Percentiles rank a stretch among this genome's conserved stretches.
Evolutionary conservation across 2,797 vertebrate genomes (phyloP).

Genomic region (Siniperca obscura): DNA sequence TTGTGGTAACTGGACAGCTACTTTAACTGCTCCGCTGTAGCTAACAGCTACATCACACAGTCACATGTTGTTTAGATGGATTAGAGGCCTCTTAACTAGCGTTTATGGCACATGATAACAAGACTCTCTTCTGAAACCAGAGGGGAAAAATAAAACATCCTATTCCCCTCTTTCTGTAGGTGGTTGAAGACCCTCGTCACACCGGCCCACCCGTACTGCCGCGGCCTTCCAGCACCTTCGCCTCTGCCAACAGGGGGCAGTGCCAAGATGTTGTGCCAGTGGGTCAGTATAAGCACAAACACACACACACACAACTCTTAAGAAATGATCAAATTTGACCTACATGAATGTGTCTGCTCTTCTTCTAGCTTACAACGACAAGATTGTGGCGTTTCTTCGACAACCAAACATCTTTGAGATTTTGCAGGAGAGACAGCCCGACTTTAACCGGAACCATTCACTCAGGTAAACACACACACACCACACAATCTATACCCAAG

Average conservation of each 20-base stretch:
- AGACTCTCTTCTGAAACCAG: not conserved
- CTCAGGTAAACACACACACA: conserved; percentile 81
- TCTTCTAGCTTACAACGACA: conserved; percentile 94
- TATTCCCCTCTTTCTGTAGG: conserved; percentile 75
- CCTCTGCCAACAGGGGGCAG: conserved; percentile 85
- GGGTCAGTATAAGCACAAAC: conserved; percentile 83
- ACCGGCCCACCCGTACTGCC: conserved; percentile 90
- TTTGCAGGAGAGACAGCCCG: conserved; percentile 95
- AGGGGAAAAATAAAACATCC: not conserved
- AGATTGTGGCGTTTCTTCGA: conserved; percentile 95
- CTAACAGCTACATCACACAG: not conserved
- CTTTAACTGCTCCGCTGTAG: not conserved
- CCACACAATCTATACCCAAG: not conserved
- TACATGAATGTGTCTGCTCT: not conserved
- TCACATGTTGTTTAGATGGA: not conserved
- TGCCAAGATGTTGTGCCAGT: conserved; percentile 93
- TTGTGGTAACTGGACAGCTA: not conserved
- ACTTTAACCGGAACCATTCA: conserved; percentile 92
- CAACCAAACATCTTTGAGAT: conserved; percentile 97
- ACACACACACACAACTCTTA: not conserved
- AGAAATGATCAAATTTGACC: not conserved
- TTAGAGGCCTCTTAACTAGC: not conserved
- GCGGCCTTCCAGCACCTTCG: conserved; percentile 91
- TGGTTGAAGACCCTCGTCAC: conserved; percentile 90
- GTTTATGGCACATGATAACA: too few relatives aligned